phyloP scores from a whole-genome alignment of 2,113 vertebrate genomes.

The Cyrtonyx montezumae region DNA sequence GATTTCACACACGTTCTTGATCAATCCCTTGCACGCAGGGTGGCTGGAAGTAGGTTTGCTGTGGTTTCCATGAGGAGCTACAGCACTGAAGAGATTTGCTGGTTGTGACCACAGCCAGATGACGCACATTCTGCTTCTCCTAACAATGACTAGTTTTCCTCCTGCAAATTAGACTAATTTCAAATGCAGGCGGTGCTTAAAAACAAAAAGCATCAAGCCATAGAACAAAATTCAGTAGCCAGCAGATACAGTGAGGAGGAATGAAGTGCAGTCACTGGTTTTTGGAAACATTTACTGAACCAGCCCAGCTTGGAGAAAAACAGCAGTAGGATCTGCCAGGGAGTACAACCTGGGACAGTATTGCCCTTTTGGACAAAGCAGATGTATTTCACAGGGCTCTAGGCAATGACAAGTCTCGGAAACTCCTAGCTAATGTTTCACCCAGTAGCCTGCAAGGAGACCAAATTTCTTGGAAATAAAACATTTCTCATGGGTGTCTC shows the following conservation, averaged over 20 bases:
- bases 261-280: accelerated
- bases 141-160: not conserved
- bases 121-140: not conserved
- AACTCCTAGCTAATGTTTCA: not conserved
- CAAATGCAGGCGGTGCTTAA: not conserved
- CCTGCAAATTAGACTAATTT: not conserved
- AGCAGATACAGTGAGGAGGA: not conserved
- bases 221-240: not conserved
- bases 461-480: not conserved
- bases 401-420: constrained; percentile 22
- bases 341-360: not conserved
- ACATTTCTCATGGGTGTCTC: constrained; percentile 1
- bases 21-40: accelerated
- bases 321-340: not conserved
- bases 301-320: not conserved
- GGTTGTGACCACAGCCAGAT: not conserved
- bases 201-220: not conserved
- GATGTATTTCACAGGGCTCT: not conserved
- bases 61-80: not conserved
- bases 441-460: constrained; percentile 4
- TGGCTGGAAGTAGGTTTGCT: not conserved
- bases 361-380: not conserved
- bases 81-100: not conserved
- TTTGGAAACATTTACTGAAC: not conserved
- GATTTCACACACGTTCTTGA: not conserved